Evolutionary conservation across 2,113 vertebrate species (phyloP).

Genomic region (Bambusicola thoracicus): DNA sequence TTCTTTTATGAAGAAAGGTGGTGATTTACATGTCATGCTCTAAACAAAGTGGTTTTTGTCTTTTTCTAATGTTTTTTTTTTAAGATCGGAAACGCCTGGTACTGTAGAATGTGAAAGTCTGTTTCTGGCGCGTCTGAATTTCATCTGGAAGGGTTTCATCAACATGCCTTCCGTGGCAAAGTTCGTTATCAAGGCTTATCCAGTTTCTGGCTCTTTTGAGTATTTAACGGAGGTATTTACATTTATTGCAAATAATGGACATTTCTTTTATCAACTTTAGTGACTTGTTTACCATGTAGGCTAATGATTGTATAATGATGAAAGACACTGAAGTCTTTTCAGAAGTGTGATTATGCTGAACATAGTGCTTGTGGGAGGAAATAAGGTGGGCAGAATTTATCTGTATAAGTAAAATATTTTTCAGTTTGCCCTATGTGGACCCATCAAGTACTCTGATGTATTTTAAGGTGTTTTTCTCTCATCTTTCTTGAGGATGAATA

Average conservation of each 20-base stretch:
- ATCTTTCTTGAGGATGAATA: neutral
- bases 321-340: neutral
- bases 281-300: neutral
- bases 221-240: slow-evolving; percentile 89
- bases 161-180: slow-evolving; percentile 97
- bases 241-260: neutral
- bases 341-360: neutral
- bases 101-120: slow-evolving; percentile 88
- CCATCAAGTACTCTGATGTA: neutral
- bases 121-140: slow-evolving; percentile 89
- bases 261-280: neutral
- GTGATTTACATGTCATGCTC: neutral
- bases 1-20: neutral
- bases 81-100: slow-evolving; percentile 81
- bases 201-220: slow-evolving; percentile 92
- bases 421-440: neutral
- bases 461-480: neutral
- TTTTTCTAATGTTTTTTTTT: neutral
- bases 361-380: neutral
- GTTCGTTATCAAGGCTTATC: slow-evolving; percentile 94
- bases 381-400: neutral
- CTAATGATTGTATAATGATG: neutral
- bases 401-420: neutral
- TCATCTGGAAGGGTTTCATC: slow-evolving; percentile 94
- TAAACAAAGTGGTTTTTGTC: neutral